Base-by-base conservation (phyloP, 2,888 invertebrate species). In the Drosophila prostipennis region DNA sequence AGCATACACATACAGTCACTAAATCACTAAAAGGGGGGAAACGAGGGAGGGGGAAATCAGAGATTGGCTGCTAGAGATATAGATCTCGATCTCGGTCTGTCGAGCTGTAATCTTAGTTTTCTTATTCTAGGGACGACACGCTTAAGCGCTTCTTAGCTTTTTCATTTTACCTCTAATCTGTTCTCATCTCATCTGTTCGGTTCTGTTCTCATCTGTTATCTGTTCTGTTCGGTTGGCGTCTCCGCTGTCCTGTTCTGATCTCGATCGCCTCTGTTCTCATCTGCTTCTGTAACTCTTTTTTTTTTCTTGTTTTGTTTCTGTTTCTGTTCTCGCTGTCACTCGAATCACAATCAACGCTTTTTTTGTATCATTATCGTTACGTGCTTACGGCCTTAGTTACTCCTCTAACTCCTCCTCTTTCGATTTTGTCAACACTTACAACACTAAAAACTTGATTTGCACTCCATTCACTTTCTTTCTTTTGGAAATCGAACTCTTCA, bases 321-420 rank as follows among this genome's bases (percentile, higher is more conserved):
- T 54, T 67, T 29, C 63, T 73, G 59, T 65, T 77, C 54, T 78
- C 79, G 80, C 59, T 55, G 75, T 76, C 65, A 61, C 60, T 82
- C 77, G 69, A 90, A 89, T 90, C 87, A 86, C 81, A 87, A 90
- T 83, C 87, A 87, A 81, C 87, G 80, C 85, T 87, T 87, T 87
- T 29, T 29, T 26, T 60, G 43, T 48, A 58, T 58, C 57, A 45
- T 57, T 57, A 58, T 74, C 26, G 65, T 40, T 42, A 40, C 26
- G 19, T 57, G 55, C 37, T 19, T 54, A 39, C 55, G 37, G 36
- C 54, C 14, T 39, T 52, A 63, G 36, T 32, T 57, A 10, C 39
- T 61, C 59, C 46, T 6, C 54, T 19, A 49, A 26, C 49, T 26
- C 19, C 29, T 16, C 16, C 34, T 39, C 16, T 6, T 29, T 32